phyloP scores from a whole-genome alignment of 2,797 vertebrate genomes.

The Heliangelus exortis region DNA sequence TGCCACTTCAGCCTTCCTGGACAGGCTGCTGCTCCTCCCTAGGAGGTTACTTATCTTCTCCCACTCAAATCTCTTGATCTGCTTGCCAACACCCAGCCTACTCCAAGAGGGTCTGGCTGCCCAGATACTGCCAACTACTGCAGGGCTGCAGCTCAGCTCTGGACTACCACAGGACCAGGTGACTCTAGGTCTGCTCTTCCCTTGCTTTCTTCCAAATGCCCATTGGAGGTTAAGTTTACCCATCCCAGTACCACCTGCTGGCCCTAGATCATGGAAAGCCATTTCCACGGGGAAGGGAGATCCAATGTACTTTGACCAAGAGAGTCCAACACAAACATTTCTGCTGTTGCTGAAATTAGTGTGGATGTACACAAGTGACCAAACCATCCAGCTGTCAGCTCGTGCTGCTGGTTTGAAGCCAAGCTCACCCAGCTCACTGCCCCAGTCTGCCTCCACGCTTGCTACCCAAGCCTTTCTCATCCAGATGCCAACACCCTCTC shows the following conservation, averaged over 20 bases:
- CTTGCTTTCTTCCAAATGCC: background rate
- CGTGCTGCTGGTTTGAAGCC: background rate
- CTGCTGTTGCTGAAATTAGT: background rate
- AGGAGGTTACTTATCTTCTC: background rate
- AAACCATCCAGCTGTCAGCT: background rate
- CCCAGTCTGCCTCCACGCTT: background rate
- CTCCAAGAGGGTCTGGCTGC: background rate
- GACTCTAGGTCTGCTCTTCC: background rate
- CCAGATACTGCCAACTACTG: background rate
- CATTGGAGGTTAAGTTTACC: background rate
- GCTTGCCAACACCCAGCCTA: background rate
- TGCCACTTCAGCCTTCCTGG: background rate
- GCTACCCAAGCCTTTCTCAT: background rate
- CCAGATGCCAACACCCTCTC: background rate
- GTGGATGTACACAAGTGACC: background rate
- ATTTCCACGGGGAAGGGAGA: accelerated
- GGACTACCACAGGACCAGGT: background rate
- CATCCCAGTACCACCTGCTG: background rate
- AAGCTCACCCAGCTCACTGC: background rate
- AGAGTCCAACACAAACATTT: background rate
- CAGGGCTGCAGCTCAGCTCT: background rate
- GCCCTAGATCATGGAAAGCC: background rate
- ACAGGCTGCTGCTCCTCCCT: background rate
- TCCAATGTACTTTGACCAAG: background rate
- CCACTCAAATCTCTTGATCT: background rate